Evolutionary conservation across 1,140 invertebrate species (phyloP), one percentile per base, ranked within the genome.

Genomic region (Scylla paramamosain): DNA sequence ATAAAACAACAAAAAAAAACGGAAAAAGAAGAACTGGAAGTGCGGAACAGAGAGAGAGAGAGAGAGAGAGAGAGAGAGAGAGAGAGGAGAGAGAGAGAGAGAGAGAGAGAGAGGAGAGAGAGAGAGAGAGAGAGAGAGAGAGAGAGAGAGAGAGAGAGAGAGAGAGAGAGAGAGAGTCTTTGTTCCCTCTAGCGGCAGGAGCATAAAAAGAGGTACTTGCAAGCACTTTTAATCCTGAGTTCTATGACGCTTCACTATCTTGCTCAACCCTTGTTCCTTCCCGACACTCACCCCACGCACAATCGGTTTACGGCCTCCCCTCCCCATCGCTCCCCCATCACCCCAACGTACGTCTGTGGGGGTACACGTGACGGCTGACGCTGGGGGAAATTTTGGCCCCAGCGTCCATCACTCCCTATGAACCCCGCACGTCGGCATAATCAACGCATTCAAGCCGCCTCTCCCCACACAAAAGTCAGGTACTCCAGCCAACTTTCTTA

Each of bases 1-100:
- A n/a, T 59, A 12, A 20, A 59, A 59, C n/a, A 48, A 67, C 10
- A 16, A 67, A 67, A 67, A 25, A 16, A 67, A 67, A 67, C 4
- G 4, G 48, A 77, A n/a, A 77, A 77, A n/a, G n/a, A 77, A n/a
- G 1, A 77, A 25, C 20, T 25, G n/a, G n/a, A 77, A 77, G 10
- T 4, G 52, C 2, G 52, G 10, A 8, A 59, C 2, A 25, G 67
- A 77, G 67, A 77, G 67, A 77, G 67, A 77, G 67, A 77, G 67
- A 77, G 67, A 77, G 67, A 77, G 67, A 77, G 67, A 77, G 67
- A 77, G 67, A 77, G 52, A 59, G 52, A 59, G 52, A 59, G 52
- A 59, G 52, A 59, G 52, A 59, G 52, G 52, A 59, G 52, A 59
- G 39, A 39, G 39, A 39, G 39, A 39, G 39, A 39, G 52, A 59